phyloP scores from a whole-genome alignment of 1,140 invertebrate genomes.

The Drosophila albomicans region DNA sequence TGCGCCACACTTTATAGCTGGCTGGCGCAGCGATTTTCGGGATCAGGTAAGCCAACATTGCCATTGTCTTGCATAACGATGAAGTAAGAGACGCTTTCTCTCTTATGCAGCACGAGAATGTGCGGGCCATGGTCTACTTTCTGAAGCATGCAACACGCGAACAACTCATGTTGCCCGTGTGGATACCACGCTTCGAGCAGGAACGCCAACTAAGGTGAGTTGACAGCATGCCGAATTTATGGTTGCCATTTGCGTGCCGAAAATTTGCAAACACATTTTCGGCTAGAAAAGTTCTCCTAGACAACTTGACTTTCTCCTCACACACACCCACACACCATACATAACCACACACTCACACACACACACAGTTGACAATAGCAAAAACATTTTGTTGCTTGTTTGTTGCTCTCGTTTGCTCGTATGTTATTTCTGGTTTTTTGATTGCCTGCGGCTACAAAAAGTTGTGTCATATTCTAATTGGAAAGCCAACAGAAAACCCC shows the following conservation, averaged over 20 bases:
- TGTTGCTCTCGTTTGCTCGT: background rate
- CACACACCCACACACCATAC: background rate
- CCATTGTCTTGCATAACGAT: background rate
- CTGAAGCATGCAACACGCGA: conserved; percentile 89
- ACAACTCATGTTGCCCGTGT: conserved; percentile 74
- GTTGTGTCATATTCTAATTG: conserved; percentile 28
- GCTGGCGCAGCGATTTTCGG: conserved; percentile 93
- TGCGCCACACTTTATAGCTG: conserved; percentile 91
- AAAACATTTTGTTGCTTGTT: conserved; percentile 33
- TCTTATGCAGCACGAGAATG: conserved; percentile 88
- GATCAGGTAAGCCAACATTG: conserved; percentile 85
- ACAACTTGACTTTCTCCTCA: conserved; percentile 14
- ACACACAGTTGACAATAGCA: conserved; percentile 26
- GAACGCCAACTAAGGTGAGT: conserved; percentile 81
- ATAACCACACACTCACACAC: too few relatives aligned
- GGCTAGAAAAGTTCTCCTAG: background rate
- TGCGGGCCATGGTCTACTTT: conserved; percentile 91
- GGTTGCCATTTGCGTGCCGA: conserved; percentile 11
- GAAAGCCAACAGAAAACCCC: conserved; percentile 8
- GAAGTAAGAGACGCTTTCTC: conserved; percentile 22
- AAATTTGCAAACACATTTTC: conserved; percentile 9
- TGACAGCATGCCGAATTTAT: conserved; percentile 39
- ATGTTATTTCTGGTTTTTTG: background rate
- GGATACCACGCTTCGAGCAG: conserved; percentile 77
- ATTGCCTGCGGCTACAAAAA: conserved; percentile 24